These are phyloP conservation scores for Rissa tridactyla DNA, from an alignment of 2,113 vertebrate genomes.

Conservation along the genomic window DNA sequence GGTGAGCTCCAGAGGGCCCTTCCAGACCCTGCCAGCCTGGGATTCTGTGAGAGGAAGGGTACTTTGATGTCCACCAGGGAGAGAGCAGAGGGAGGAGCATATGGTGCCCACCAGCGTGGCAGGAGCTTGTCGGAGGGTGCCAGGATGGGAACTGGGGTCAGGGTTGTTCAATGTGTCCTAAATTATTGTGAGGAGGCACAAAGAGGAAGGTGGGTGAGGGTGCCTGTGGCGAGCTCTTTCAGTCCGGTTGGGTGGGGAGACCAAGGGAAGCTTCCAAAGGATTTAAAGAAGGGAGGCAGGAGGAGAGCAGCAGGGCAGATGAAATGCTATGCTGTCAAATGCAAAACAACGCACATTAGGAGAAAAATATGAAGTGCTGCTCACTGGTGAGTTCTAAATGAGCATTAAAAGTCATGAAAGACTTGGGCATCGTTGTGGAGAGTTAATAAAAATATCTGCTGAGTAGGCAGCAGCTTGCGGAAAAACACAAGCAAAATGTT, in stretches of 20 bases:
- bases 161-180: not conserved
- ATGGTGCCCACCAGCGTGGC: fast-evolving
- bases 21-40: too few species aligned
- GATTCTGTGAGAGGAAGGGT: not conserved
- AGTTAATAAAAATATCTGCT: not conserved
- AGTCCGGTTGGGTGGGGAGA: not conserved
- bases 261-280: not conserved
- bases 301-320: not conserved
- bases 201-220: not conserved
- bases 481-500: not conserved
- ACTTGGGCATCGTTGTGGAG: not conserved
- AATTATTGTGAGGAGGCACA: fast-evolving
- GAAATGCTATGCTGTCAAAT: not conserved
- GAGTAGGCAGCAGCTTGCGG: not conserved
- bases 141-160: fast-evolving
- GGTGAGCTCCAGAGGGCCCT: too few species aligned
- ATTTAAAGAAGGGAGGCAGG: not conserved
- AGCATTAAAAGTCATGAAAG: not conserved
- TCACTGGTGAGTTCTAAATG: not conserved
- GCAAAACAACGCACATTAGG: not conserved
- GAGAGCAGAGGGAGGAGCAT: not conserved
- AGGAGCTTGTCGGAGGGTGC: not conserved
- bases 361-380: not conserved
- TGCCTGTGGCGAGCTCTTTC: not conserved
- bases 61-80: not conserved